Conservation (phyloP, 2,797 vertebrate species). For the Eulemur coronatus region DNA sequence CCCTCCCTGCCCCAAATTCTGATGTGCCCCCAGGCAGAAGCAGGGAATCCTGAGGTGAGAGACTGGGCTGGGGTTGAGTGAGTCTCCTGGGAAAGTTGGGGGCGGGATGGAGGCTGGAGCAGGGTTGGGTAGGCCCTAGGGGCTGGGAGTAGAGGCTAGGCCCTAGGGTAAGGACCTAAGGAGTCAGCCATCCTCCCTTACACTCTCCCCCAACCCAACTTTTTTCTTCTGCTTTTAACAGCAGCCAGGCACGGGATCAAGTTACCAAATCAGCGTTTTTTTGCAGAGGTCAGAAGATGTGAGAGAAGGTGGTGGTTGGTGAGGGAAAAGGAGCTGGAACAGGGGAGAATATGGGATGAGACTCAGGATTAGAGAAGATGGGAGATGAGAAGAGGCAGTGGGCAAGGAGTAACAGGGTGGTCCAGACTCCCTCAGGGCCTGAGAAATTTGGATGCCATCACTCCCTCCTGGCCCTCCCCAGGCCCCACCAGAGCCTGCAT, state of each 20-base stretch:
- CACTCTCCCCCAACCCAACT: not conserved
- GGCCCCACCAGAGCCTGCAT: not conserved
- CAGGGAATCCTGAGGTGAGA: conserved; percentile 7
- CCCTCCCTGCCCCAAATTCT: not conserved
- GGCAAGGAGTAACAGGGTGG: not conserved
- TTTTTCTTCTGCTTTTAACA: conserved; percentile 29
- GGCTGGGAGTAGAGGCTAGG: not conserved
- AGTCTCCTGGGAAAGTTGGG: not conserved
- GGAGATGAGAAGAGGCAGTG: not conserved
- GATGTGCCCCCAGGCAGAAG: not conserved
- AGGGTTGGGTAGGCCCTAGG: not conserved
- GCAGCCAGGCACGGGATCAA: conserved; percentile 13
- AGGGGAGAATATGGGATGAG: not conserved
- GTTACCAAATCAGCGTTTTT: not conserved
- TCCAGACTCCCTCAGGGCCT: not conserved
- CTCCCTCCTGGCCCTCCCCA: not conserved
- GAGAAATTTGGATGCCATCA: not conserved
- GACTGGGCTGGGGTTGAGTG: not conserved
- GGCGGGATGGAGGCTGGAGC: not conserved
- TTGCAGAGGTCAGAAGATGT: conserved; percentile 47
- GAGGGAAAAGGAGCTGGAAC: not conserved
- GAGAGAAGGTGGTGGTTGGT: not conserved
- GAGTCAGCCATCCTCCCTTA: not conserved
- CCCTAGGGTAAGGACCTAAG: not conserved
- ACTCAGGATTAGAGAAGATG: not conserved